Evolutionary conservation across 2,113 vertebrate species (phyloP).

Genomic region (Gallinago media): DNA sequence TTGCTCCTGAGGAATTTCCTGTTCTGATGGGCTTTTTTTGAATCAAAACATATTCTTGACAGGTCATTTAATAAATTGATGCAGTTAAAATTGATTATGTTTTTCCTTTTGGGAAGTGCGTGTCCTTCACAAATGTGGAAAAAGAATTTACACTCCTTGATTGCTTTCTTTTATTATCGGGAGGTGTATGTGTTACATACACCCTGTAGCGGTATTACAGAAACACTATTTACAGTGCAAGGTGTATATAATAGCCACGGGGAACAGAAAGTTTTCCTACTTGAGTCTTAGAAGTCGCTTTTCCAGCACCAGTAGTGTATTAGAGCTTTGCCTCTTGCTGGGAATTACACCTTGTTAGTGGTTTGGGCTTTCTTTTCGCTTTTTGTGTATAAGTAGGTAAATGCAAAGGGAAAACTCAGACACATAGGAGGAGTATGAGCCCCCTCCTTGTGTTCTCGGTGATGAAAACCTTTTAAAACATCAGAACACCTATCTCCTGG

Average conservation of each 20-base stretch:
- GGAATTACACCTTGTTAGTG: neutral
- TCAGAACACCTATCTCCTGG: neutral
- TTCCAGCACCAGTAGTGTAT: neutral
- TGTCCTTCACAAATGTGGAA: neutral
- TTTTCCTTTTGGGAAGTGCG: neutral
- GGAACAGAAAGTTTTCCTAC: neutral
- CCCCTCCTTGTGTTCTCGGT: neutral
- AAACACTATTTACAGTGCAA: neutral
- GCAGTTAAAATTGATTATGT: neutral
- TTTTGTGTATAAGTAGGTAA: neutral
- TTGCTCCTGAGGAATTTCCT: neutral
- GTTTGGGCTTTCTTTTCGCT: neutral
- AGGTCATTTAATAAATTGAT: constrained; percentile 39
- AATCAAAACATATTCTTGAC: neutral
- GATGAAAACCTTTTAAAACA: no score
- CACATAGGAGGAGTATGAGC: neutral
- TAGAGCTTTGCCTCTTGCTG: neutral
- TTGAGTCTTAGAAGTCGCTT: neutral
- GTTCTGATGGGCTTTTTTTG: neutral
- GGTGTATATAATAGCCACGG: neutral
- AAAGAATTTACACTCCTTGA: neutral
- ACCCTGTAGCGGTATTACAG: neutral
- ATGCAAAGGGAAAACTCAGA: neutral
- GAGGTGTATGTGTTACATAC: neutral
- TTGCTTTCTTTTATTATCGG: neutral